Conservation (phyloP, 2,797 vertebrate species). For the Hydrocynus forskahlii region DNA sequence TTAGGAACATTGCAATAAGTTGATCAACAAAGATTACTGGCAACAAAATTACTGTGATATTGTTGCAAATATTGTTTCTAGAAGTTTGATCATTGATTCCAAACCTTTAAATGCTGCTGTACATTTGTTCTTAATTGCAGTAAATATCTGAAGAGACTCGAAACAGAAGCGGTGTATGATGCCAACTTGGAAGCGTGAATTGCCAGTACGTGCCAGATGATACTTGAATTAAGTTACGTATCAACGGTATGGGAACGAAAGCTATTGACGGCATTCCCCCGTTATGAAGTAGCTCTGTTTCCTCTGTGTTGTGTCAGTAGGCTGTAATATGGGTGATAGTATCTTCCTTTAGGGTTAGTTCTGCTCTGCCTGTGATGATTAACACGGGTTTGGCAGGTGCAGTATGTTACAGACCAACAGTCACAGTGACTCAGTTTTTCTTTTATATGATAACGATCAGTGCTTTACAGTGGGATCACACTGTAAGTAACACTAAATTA, state of each 20-base stretch:
- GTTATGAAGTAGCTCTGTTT: not conserved
- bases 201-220: not conserved
- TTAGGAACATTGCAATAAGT: no score
- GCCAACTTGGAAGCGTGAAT: not conserved
- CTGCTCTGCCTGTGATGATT: conserved; percentile 44
- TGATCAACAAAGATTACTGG: no score
- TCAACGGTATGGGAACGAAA: not conserved
- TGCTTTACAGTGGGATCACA: not conserved
- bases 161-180: not conserved
- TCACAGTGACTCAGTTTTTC: not conserved
- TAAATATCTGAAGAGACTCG: not conserved
- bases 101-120: not conserved
- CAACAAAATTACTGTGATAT: no score
- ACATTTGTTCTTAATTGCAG: not conserved
- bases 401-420: conserved; percentile 43
- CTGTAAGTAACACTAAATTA: not conserved
- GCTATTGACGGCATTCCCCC: not conserved
- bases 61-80: no score
- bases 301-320: conserved; percentile 7
- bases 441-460: not conserved
- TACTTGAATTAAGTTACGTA: not conserved
- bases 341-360: conserved; percentile 23
- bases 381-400: conserved; percentile 56
- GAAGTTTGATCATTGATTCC: no score
- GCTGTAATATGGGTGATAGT: not conserved